Evolutionary conservation across 2,888 invertebrate genomes (phyloP), one percentile per base, ranked within the genome.

Genomic region (Callyntrura guangdongensis): DNA sequence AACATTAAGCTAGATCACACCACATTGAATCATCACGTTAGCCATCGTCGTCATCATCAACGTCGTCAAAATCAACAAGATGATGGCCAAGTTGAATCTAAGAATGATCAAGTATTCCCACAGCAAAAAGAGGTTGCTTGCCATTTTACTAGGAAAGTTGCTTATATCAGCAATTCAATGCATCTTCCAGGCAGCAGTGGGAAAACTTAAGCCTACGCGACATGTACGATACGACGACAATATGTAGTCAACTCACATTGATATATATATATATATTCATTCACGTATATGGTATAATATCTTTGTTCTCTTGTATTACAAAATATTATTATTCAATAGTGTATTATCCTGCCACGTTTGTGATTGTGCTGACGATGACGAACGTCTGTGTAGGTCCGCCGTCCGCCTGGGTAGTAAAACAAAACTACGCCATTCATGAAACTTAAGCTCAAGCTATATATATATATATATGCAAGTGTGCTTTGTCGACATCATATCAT

Each of bases 91-190:
- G 49, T 12, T 27, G 64, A 86, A 77, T 74, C 74, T 61, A 86
- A 45, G 49, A 86, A 86, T 61, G 74, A 81, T 61, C 81, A 81
- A 86, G 61, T 25, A 25, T 61, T 77, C 27, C 27, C 36, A 72
- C 22, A 77, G 77, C 77, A 77, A 61, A 72, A 86, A 47, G 47
- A 25, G 49, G 77, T 53, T 12, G 69, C 53, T 79, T 79, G 79
- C 79, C 64, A 88, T 88, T 81, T 88, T 22, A 69, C 59, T 81
- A 72, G 17, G 72, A 82, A 88, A 88, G 14, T 72, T 82, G 82
- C 88, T 88, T 81, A 88, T 88, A 53, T 88, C 88, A 88, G 82
- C 82, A 49, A 9, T 59, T 81, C 81, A 77, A 77, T 49, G 20
- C 74, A 47, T 49, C 47, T 74, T 69, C 45, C 36, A 69, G 69